Evolutionary conservation across 2,797 vertebrate species (phyloP).

Genomic region (Hippocampus kuda): DNA sequence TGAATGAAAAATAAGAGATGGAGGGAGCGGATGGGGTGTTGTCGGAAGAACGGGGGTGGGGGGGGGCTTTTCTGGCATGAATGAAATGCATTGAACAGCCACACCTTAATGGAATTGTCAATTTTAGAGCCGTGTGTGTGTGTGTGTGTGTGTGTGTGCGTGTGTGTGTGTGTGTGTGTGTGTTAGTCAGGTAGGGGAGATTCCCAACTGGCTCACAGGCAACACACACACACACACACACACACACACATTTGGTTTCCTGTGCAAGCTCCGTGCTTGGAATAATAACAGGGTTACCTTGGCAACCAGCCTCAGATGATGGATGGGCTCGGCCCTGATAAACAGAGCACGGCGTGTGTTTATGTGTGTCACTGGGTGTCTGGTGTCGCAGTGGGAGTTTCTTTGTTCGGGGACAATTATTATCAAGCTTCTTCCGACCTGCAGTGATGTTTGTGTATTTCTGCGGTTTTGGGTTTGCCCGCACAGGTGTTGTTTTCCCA

Average conservation of each 20-base stretch:
- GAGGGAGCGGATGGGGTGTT: conserved; percentile 27
- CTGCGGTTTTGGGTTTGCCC: not conserved
- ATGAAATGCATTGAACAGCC: conserved; percentile 15
- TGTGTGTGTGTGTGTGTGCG: conserved; percentile 9
- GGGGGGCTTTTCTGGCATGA: conserved; percentile 26
- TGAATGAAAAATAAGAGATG: conserved; percentile 56
- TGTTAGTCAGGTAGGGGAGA: too few relatives aligned
- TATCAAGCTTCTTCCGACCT: conserved; percentile 23
- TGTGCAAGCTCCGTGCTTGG: conserved; percentile 61
- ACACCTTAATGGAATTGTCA: conserved; percentile 1
- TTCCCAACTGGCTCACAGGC: too few relatives aligned
- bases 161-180: too few relatives aligned
- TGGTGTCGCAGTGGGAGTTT: conserved; percentile 39
- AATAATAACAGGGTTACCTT: conserved; percentile 72
- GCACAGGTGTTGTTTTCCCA: conserved; percentile 6
- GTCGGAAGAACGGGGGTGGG: not conserved
- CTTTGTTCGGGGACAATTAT: conserved; percentile 43
- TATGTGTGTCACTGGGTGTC: conserved; percentile 33
- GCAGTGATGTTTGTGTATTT: conserved; percentile 3
- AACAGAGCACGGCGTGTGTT: conserved; percentile 42
- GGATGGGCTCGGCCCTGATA: conserved; percentile 62
- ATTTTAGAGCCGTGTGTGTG: not conserved
- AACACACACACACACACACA: not conserved
- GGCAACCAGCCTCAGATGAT: conserved; percentile 68
- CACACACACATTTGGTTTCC: conserved; percentile 25